phyloP scores from a whole-genome alignment of 2,797 vertebrate species.

The Eospalax fontanierii region DNA sequence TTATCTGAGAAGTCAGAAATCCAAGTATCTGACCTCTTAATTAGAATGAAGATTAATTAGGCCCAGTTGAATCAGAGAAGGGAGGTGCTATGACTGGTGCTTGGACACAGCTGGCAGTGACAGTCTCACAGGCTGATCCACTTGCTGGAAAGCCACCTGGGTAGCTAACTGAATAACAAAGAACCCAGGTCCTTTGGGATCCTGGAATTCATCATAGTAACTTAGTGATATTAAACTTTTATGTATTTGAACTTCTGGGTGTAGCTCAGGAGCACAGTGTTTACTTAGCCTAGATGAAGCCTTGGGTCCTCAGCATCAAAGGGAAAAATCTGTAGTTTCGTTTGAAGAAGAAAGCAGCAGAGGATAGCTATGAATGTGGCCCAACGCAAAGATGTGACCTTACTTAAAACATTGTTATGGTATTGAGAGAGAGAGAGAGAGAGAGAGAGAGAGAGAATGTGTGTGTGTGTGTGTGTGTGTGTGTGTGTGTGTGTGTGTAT shows the following conservation, averaged over 20 bases:
- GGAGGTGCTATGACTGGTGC: not conserved
- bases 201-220: not conserved
- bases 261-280: not conserved
- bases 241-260: not conserved
- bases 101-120: not conserved
- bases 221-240: not conserved
- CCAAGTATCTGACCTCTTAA: not conserved
- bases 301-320: not conserved
- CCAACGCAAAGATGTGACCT: not conserved
- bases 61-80: not conserved
- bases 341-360: constrained; percentile 58
- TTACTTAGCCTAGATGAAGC: not conserved
- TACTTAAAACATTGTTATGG: not conserved
- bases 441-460: too few relatives aligned
- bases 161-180: not conserved
- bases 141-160: not conserved
- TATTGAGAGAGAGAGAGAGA: too few relatives aligned
- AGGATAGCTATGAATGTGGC: not conserved
- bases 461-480: too few relatives aligned
- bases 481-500: too few relatives aligned
- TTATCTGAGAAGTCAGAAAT: not conserved
- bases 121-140: not conserved
- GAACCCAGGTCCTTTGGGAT: not conserved
- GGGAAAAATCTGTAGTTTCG: constrained; percentile 62
- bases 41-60: not conserved